These are phyloP conservation scores for Sorex maritimensis DNA, from an alignment of 2,797 vertebrate genomes.

Conservation along the genomic window DNA sequence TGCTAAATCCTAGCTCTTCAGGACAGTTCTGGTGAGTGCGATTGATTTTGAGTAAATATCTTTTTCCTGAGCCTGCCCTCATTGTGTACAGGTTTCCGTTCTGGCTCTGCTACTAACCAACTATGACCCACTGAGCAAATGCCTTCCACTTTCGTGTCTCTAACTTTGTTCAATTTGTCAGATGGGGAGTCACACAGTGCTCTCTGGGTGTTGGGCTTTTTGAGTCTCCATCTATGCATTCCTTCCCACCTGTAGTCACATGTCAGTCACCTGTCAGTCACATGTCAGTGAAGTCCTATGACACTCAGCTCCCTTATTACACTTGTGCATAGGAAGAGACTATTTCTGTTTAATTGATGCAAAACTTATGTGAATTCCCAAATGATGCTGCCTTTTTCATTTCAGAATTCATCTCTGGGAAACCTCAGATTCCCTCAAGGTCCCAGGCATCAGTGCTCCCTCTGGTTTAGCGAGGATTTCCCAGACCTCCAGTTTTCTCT, in stretches of 20 bases:
- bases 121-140: not conserved
- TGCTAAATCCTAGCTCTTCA: not conserved
- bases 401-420: slow-evolving; percentile 1
- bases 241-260: not conserved
- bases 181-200: not conserved
- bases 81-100: not conserved
- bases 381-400: slow-evolving; percentile 26
- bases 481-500: not conserved
- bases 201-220: not conserved
- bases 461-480: not conserved
- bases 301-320: not conserved
- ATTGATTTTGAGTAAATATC: not conserved
- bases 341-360: slow-evolving; percentile 32
- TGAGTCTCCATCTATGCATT: not conserved
- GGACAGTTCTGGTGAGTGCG: not conserved
- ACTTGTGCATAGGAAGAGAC: not conserved
- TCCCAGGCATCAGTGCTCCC: not conserved
- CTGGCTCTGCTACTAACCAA: not conserved
- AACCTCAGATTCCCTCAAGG: not conserved
- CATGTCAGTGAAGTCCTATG: not conserved
- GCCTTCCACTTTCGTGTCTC: not conserved
- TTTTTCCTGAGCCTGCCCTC: not conserved
- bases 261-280: not conserved
- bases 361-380: not conserved
- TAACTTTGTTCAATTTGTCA: not conserved